Evolutionary conservation across 1,140 invertebrate genomes (phyloP).

Genomic region (Apocrypta bakeri): DNA sequence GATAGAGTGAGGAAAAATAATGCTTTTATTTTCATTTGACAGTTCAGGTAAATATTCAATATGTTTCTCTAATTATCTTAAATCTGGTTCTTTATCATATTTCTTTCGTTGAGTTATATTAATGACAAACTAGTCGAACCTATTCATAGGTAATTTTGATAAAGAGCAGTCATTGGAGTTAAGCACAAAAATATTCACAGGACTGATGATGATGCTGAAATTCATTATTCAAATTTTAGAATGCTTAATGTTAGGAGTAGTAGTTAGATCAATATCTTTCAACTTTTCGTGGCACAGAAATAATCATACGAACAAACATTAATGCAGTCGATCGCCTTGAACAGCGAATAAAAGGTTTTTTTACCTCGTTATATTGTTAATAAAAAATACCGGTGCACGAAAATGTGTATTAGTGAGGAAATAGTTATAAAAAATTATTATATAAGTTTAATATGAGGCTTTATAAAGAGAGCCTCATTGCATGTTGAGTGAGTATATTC

Average conservation of each 20-base stretch:
- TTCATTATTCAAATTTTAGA: background rate
- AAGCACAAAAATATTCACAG: background rate
- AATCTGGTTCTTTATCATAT: background rate
- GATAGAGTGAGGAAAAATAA: background rate
- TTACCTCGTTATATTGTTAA: background rate
- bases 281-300: background rate
- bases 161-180: background rate
- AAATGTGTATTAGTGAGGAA: background rate
- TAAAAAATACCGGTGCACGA: background rate
- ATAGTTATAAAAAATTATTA: background rate
- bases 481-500: background rate
- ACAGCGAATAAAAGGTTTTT: background rate
- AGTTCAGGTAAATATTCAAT: background rate
- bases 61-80: background rate
- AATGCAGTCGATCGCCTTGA: background rate
- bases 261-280: too few relatives aligned
- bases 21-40: background rate
- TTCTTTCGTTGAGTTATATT: background rate
- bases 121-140: slow-evolving; percentile 32
- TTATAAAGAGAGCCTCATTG: background rate
- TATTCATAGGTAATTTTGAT: slow-evolving; percentile 18
- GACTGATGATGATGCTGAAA: background rate
- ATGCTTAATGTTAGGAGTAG: background rate
- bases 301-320: background rate
- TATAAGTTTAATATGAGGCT: background rate